phyloP scores from a whole-genome alignment of 1,140 invertebrate genomes.

The Pseudobourletiella spinata region DNA sequence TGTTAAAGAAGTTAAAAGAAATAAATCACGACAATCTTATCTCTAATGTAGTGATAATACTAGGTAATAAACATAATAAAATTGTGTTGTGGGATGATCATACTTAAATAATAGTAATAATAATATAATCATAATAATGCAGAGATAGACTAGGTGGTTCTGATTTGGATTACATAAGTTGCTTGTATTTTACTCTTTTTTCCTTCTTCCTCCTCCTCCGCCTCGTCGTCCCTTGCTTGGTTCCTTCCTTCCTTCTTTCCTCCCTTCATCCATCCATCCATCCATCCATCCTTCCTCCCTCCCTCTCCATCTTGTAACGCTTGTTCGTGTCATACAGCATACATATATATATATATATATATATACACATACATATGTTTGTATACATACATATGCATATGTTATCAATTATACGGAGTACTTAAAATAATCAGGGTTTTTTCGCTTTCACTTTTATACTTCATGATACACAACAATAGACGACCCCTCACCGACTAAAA shows the following conservation, averaged over 20 bases:
- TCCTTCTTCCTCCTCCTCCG: too few species aligned
- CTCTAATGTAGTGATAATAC: conserved; percentile 1
- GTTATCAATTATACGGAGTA: too few species aligned
- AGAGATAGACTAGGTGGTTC: conserved; percentile 13
- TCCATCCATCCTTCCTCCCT: too few species aligned
- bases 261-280: too few species aligned
- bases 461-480: neutral
- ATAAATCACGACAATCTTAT: conserved; percentile 9
- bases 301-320: neutral
- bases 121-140: conserved; percentile 8
- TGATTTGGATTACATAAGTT: conserved; percentile 14
- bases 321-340: conserved; percentile 7
- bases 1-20: conserved; percentile 10
- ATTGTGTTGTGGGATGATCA: conserved; percentile 12
- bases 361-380: too few species aligned
- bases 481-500: conserved; percentile 11
- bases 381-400: too few species aligned
- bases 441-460: neutral
- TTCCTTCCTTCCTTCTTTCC: too few species aligned
- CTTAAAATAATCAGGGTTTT: neutral
- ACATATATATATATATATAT: too few species aligned
- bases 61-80: conserved; percentile 10
- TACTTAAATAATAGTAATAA: neutral
- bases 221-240: too few species aligned
- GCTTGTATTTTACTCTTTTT: conserved; percentile 3